Conservation (phyloP, 2,888 invertebrate genomes). For the Priocnemis perturbator region DNA sequence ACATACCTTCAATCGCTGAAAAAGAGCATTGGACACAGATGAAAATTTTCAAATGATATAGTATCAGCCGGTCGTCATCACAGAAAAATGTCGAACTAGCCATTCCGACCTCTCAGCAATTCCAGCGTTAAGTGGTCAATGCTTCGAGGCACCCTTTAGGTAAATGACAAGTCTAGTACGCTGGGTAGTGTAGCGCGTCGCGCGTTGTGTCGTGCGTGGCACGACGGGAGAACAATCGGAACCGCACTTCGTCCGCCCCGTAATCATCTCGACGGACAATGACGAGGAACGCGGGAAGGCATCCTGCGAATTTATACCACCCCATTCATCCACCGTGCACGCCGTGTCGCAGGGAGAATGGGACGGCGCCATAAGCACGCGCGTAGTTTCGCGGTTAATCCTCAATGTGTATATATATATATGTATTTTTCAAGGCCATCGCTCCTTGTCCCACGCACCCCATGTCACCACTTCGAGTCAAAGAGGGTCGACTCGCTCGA, state of each 20-base stretch:
- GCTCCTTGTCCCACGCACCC: background rate
- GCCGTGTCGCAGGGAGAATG: too few species aligned
- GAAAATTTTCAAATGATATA: too few species aligned
- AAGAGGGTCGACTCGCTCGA: too few species aligned
- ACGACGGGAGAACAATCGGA: background rate
- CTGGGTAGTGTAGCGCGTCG: conserved; percentile 63
- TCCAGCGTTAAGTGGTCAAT: conserved; percentile 45
- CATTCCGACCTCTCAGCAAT: too few species aligned
- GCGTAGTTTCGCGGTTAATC: too few species aligned
- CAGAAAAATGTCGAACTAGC: too few species aligned
- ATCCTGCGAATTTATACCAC: background rate
- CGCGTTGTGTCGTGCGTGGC: conserved; percentile 32
- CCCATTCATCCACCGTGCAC: too few species aligned
- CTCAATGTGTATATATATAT: conserved; percentile 6
- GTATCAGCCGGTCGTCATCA: too few species aligned
- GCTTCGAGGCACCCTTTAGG: conserved; percentile 66
- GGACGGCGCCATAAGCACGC: too few species aligned
- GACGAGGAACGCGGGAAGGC: background rate
- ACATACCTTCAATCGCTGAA: too few species aligned
- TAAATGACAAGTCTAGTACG: conserved; percentile 73
- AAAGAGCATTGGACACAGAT: too few species aligned
- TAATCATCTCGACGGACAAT: background rate
- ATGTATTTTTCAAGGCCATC: conserved; percentile 10
- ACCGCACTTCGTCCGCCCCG: background rate
- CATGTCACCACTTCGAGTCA: background rate